phyloP scores from a whole-genome alignment of 2,797 vertebrate genomes.

The Jordanella pulchra region DNA sequence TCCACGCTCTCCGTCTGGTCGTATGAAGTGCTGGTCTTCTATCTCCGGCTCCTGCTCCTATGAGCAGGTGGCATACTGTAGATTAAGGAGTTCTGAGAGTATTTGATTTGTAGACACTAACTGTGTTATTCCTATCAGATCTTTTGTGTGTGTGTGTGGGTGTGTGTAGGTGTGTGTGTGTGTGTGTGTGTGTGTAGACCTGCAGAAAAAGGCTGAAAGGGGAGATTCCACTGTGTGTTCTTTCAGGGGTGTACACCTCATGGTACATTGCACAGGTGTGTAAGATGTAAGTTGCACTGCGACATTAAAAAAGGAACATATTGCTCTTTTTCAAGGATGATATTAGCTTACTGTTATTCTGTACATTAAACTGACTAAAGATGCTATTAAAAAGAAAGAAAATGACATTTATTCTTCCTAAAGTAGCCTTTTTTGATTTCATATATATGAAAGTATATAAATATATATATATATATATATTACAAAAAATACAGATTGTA shows the following conservation, averaged over 20 bases:
- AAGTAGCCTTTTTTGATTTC: slow-evolving; percentile 90
- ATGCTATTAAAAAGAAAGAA: slow-evolving; percentile 83
- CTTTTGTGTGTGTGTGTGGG: too few relatives aligned
- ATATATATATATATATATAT: slow-evolving; percentile 85
- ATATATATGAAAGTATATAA: slow-evolving; percentile 81
- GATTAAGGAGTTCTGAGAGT: slow-evolving; percentile 55
- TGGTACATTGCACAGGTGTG: slow-evolving; percentile 92
- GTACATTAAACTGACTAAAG: slow-evolving; percentile 87
- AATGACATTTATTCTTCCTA: slow-evolving; percentile 92
- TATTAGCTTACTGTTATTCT: slow-evolving; percentile 92
- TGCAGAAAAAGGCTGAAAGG: slow-evolving; percentile 85
- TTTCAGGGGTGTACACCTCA: slow-evolving; percentile 91
- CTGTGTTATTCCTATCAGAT: slow-evolving; percentile 80
- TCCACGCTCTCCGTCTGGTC: slow-evolving; percentile 50
- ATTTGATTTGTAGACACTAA: slow-evolving; percentile 77
- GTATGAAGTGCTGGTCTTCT: slow-evolving; percentile 54
- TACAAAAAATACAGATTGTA: slow-evolving; percentile 84
- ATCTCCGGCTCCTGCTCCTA: slow-evolving; percentile 55
- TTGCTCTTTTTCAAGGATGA: slow-evolving; percentile 93
- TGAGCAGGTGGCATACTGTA: slow-evolving; percentile 62
- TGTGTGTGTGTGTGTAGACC: slow-evolving; percentile 79
- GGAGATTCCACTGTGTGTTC: slow-evolving; percentile 90
- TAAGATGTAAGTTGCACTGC: slow-evolving; percentile 97
- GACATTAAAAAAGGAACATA: slow-evolving; percentile 97
- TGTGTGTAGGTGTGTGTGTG: not conserved